Percentiles rank a stretch among this genome's conserved stretches.
Conservation (phyloP, 2,888 invertebrate species). For the Nomada flava region DNA sequence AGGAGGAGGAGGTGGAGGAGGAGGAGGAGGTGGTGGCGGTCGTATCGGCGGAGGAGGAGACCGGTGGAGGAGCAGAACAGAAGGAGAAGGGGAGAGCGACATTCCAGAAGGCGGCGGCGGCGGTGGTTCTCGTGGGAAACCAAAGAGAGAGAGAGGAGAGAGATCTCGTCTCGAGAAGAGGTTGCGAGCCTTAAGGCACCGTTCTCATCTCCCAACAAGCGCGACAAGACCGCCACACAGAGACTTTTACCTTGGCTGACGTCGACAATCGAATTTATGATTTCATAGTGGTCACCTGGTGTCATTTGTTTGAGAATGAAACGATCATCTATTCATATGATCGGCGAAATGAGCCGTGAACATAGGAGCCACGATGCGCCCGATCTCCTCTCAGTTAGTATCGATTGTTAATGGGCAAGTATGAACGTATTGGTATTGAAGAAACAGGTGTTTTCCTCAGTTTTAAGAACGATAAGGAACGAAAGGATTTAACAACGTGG, state of each 20-base stretch:
- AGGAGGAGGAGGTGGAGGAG: constrained; percentile 62
- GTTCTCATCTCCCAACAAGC: constrained; percentile 77
- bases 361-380: too few relatives aligned
- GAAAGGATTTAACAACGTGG: background rate
- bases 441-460: too few relatives aligned
- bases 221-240: constrained; percentile 72
- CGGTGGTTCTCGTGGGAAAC: constrained; percentile 84
- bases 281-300: constrained; percentile 38
- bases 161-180: constrained; percentile 75
- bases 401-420: too few relatives aligned
- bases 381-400: too few relatives aligned
- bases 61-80: constrained; percentile 64
- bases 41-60: constrained; percentile 47
- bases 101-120: constrained; percentile 84
- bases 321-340: too few relatives aligned
- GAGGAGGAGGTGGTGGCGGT: constrained; percentile 66
- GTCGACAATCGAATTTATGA: constrained; percentile 70
- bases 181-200: constrained; percentile 76
- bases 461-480: too few relatives aligned
- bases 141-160: constrained; percentile 79
- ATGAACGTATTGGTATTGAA: too few relatives aligned
- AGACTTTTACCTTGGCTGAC: constrained; percentile 56
- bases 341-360: too few relatives aligned
- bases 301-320: background rate
- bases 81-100: constrained; percentile 81